Percentiles rank a stretch among this genome's conserved stretches.
phyloP scores from a whole-genome alignment of 2,113 vertebrate genomes.

The Alligator mississippiensis region DNA sequence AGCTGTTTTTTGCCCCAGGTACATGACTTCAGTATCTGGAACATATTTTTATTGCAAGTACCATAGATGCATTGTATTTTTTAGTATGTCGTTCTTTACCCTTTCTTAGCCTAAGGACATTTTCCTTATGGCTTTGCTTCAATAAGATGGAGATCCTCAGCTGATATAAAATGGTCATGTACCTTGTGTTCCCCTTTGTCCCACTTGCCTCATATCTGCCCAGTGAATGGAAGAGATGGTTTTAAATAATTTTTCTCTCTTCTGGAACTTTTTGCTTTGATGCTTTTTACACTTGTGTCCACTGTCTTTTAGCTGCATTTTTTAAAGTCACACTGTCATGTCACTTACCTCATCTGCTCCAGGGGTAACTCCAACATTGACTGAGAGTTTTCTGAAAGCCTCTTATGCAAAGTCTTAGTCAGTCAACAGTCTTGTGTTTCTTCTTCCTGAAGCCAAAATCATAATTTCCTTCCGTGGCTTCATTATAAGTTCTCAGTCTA shows the following conservation, averaged over 20 bases:
- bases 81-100: background rate
- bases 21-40: background rate
- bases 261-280: background rate
- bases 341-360: background rate
- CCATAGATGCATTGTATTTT: background rate
- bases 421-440: background rate
- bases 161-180: background rate
- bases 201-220: background rate
- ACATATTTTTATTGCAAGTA: background rate
- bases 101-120: background rate
- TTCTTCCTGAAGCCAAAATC: background rate
- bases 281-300: conserved; percentile 2
- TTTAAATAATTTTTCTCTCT: background rate
- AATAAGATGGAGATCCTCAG: background rate
- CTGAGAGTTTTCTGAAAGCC: background rate
- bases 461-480: background rate
- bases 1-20: background rate
- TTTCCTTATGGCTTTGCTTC: background rate
- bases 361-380: background rate
- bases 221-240: background rate
- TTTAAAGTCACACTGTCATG: background rate
- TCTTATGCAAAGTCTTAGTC: background rate
- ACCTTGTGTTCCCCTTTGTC: background rate
- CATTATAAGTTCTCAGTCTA: background rate
- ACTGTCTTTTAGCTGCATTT: background rate